A percentile compares a stretch with the other conserved stretches of the same genome.
These are phyloP conservation scores for Brachypalpus laphriformis DNA, from an alignment of 2,888 invertebrate species.

Conservation along the genomic window DNA sequence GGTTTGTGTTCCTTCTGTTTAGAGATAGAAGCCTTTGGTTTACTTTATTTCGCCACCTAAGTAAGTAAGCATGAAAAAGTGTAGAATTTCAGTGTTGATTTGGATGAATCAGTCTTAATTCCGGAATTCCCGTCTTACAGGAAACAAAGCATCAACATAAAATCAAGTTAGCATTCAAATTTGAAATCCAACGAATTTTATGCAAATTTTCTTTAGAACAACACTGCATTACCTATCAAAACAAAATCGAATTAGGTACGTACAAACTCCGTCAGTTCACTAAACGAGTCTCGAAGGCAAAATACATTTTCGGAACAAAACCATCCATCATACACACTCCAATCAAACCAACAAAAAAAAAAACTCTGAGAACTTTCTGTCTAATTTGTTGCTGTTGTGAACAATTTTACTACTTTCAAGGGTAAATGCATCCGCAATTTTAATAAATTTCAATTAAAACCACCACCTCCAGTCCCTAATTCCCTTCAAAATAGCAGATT, in stretches of 20 bases:
- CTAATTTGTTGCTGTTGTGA: conserved; percentile 70
- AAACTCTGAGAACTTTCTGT: conserved; percentile 67
- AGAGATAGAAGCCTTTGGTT: too few relatives aligned
- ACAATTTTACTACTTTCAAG: conserved; percentile 43
- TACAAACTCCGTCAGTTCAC: not conserved
- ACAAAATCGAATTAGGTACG: too few relatives aligned
- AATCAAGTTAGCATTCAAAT: too few relatives aligned
- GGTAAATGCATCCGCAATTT: conserved; percentile 57
- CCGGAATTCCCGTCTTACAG: too few relatives aligned
- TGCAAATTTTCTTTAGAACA: not conserved
- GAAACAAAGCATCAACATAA: too few relatives aligned
- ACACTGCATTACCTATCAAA: not conserved
- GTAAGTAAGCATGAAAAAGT: too few relatives aligned
- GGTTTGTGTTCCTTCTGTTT: too few relatives aligned
- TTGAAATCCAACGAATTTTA: not conserved
- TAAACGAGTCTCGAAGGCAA: conserved; percentile 43
- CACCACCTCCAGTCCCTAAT: not conserved
- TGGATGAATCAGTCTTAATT: too few relatives aligned
- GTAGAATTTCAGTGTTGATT: too few relatives aligned
- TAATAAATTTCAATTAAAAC: conserved; percentile 46
- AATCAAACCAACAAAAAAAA: conserved; percentile 41
- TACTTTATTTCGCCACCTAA: too few relatives aligned
- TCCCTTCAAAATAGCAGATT: not conserved
- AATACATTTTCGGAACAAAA: conserved; percentile 59
- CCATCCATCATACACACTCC: conserved; percentile 44